Conservation (phyloP, 2,113 vertebrate genomes). For the Phoxinus phoxinus region DNA sequence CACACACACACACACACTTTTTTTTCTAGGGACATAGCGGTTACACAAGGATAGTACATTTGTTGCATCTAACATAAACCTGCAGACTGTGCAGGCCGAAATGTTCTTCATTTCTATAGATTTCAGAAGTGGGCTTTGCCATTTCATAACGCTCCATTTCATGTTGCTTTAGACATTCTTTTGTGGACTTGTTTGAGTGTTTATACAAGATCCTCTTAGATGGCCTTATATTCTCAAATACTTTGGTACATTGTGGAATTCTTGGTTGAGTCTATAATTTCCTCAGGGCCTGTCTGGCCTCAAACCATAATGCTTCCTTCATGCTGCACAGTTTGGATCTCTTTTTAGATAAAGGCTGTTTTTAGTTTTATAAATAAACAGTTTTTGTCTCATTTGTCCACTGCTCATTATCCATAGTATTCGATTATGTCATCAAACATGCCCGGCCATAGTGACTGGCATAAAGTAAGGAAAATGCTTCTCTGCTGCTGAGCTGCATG, state of each 20-base stretch:
- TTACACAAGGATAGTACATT: neutral
- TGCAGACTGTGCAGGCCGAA: neutral
- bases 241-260: conserved; percentile 32
- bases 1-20: neutral
- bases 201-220: conserved; percentile 33
- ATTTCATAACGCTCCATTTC: neutral
- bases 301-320: conserved; percentile 10
- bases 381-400: conserved; percentile 5
- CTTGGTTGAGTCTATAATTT: conserved; percentile 31
- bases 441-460: neutral
- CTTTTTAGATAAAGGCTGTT: neutral
- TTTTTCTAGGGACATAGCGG: neutral
- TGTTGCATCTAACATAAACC: neutral
- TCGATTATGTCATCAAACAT: neutral
- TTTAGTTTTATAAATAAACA: conserved; percentile 1
- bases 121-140: neutral
- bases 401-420: neutral
- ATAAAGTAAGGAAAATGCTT: neutral
- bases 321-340: neutral
- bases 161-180: conserved; percentile 16
- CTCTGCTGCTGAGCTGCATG: neutral
- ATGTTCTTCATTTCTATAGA: neutral
- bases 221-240: conserved; percentile 20
- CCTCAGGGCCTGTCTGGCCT: conserved; percentile 11
- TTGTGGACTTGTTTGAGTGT: conserved; percentile 21